Evolutionary conservation across 2,888 invertebrate species (phyloP).

Genomic region (Parasteatoda lunata): DNA sequence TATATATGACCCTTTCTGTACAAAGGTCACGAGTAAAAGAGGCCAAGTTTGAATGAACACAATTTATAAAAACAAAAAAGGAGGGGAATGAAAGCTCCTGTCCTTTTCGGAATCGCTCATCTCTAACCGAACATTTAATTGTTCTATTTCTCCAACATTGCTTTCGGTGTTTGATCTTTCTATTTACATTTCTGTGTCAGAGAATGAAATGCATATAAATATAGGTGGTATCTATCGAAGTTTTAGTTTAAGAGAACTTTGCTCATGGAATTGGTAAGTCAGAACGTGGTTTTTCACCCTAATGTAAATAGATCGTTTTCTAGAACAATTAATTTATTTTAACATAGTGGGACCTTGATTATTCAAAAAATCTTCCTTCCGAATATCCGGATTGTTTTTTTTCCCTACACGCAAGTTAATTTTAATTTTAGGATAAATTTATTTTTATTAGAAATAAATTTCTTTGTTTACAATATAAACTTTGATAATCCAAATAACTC

Average conservation of each 20-base stretch:
- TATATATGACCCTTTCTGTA: not conserved
- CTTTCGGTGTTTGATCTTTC: slow-evolving; percentile 10
- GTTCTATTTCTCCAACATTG: slow-evolving; percentile 35
- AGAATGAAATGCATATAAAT: not conserved
- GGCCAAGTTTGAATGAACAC: slow-evolving; percentile 42
- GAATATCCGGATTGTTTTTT: too few relatives aligned
- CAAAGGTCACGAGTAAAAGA: slow-evolving; percentile 25
- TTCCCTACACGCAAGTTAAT: too few relatives aligned
- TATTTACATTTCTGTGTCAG: not conserved
- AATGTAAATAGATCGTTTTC: too few relatives aligned
- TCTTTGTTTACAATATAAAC: too few relatives aligned
- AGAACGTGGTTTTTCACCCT: too few relatives aligned
- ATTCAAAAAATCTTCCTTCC: too few relatives aligned
- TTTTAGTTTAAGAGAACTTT: not conserved
- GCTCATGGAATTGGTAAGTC: slow-evolving; percentile 10
- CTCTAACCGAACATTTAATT: slow-evolving; percentile 43
- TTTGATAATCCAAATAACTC: too few relatives aligned
- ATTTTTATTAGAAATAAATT: too few relatives aligned
- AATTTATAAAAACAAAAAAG: not conserved
- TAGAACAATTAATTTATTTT: too few relatives aligned
- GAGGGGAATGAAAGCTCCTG: slow-evolving; percentile 1
- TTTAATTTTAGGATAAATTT: too few relatives aligned
- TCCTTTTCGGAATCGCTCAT: slow-evolving; percentile 39
- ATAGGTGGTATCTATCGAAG: too few relatives aligned
- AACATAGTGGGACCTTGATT: too few relatives aligned